Percentiles rank a stretch among this genome's conserved stretches.
These are phyloP conservation scores for Heliconius charithonia DNA, from an alignment of 2,888 invertebrate genomes.

Conservation along the genomic window DNA sequence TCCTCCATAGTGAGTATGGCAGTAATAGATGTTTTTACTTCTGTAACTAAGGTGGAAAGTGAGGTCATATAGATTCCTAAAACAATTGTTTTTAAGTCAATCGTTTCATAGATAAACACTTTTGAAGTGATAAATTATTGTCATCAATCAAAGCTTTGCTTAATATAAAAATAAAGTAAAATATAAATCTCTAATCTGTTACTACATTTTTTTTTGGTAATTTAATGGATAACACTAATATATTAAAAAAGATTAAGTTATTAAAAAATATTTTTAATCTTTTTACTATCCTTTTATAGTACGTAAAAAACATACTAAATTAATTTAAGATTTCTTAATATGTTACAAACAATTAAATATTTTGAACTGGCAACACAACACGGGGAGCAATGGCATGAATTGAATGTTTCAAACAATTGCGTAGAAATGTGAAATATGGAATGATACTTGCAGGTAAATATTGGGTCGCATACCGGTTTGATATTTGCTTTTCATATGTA, in stretches of 20 bases:
- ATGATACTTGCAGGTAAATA: conserved; percentile 47
- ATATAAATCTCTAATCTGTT: too few species aligned
- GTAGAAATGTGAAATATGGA: conserved; percentile 59
- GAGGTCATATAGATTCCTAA: too few species aligned
- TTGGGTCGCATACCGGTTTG: conserved; percentile 36
- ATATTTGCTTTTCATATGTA: background rate
- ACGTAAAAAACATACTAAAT: background rate
- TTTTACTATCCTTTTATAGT: too few species aligned
- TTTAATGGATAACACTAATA: too few species aligned
- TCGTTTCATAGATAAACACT: background rate
- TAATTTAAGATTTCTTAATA: background rate
- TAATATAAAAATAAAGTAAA: too few species aligned
- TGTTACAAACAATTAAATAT: background rate
- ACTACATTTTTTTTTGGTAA: too few species aligned
- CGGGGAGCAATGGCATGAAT: conserved; percentile 35
- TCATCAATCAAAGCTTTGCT: background rate
- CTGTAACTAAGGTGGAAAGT: background rate
- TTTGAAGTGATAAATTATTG: background rate
- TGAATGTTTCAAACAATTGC: conserved; percentile 53
- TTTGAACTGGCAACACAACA: background rate
- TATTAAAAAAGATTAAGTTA: too few species aligned
- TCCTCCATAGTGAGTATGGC: conserved; percentile 33
- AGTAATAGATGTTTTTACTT: conserved; percentile 22
- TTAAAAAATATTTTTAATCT: too few species aligned
- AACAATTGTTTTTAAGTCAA: background rate